These are phyloP conservation scores for Acrocephalus arundinaceus DNA, from an alignment of 2,113 vertebrate species.

Conservation along the genomic window DNA sequence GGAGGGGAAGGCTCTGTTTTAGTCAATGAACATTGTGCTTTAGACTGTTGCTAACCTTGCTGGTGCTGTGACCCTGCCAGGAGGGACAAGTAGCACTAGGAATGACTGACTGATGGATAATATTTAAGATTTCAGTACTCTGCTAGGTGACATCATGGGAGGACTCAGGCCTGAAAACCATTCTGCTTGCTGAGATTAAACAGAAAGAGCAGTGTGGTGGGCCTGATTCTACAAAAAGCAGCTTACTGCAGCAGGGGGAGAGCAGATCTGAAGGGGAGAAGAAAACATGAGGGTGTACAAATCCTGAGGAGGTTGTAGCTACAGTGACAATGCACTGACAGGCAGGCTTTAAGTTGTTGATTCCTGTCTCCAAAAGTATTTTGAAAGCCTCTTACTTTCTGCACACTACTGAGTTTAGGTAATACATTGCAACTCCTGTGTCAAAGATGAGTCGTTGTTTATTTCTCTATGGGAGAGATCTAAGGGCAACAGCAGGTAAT, in stretches of 20 bases:
- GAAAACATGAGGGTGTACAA: background rate
- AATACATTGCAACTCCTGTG: background rate
- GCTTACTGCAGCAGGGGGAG: background rate
- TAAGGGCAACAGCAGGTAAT: background rate
- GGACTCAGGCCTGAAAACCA: background rate
- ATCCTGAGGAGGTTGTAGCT: background rate
- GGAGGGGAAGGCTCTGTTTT: background rate
- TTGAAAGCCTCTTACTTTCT: background rate
- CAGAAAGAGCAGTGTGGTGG: background rate
- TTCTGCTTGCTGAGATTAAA: background rate
- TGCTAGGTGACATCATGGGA: background rate
- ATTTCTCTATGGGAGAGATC: background rate
- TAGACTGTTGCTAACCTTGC: background rate
- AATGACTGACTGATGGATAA: background rate
- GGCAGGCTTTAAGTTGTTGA: background rate
- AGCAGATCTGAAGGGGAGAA: background rate
- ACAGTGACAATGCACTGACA: background rate
- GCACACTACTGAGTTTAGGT: background rate
- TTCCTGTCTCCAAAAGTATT: background rate
- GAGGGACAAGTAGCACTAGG: background rate
- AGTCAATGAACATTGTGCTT: background rate
- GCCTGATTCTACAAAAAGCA: background rate
- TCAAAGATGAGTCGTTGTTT: background rate
- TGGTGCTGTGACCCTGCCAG: background rate
- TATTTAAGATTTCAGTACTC: constrained; percentile 4